Base-by-base conservation (phyloP, 2,113 vertebrate genomes). In the Onychorhynchus coronatus region DNA sequence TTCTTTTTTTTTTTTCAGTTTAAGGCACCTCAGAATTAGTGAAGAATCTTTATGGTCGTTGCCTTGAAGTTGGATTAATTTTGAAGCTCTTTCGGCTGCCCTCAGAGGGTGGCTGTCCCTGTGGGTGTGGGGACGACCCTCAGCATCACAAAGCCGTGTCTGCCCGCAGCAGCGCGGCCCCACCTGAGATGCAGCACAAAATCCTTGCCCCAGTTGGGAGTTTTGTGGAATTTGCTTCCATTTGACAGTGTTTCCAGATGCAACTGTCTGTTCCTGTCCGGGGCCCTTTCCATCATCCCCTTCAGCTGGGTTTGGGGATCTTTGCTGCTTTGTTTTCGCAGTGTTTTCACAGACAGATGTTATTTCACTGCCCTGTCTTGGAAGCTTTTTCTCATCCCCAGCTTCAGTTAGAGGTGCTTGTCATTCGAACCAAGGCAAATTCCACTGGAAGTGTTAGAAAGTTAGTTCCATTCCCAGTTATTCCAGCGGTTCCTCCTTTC, bases 211-310 rank as follows among this genome's bases (percentile, higher is more conserved):
- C 96, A 79, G 33, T 9, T 81, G 97, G 97, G 97, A 95, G 89
- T 97, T 97, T 47, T 63, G 61, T 83, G 97, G 97, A 73, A 92
- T 98, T 97, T 90, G 77, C 96, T 95, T 89, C 93, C 84, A 12
- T 90, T 63, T 97, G 94, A 95, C 97, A 74, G 19, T 25, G 42
- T 98, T 98, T 97, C 97, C 98, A 98, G 97, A 98, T 97, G 98
- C 85, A 73, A 66, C 71, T 65, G 53, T 44, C 85, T 63, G 59
- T 41, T 89, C 96, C 95, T 97, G 94, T 61, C 4, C 25, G 11
- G 92, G 37, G 77, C 67, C 11, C 14, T 87, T 76, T 56, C 89
- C 66, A 31, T 20, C 66, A 31, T 20, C 18, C 49, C 0, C 37
- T n/a, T 85, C 12, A 31, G 41, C 8, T 9, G 65, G 31, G 65